A percentile compares a stretch with the other conserved stretches of the same genome.
phyloP scores from a whole-genome alignment of 2,113 vertebrate genomes.

The Macroglossus sobrinus region DNA sequence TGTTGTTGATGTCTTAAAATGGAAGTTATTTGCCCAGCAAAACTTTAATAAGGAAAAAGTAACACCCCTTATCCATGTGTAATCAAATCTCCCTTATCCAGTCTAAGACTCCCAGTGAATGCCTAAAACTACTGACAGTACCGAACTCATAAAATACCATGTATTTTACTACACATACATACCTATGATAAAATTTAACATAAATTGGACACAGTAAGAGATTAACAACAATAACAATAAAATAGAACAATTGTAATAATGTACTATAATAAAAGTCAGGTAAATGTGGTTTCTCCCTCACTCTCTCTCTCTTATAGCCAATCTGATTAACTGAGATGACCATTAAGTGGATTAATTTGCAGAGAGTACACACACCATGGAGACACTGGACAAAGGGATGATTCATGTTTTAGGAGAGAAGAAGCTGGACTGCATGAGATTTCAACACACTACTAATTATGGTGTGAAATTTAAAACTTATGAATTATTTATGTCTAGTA shows the following conservation, averaged over 20 bases:
- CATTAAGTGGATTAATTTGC: not conserved
- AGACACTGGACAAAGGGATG: not conserved
- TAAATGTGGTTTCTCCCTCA: not conserved
- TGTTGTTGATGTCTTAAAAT: not conserved
- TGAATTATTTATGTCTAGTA: not conserved
- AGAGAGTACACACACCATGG: not conserved
- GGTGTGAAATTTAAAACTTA: not conserved
- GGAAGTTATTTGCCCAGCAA: not conserved
- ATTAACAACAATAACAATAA: not conserved
- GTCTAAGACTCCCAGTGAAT: not conserved
- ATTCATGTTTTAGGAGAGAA: not conserved
- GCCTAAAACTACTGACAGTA: not conserved
- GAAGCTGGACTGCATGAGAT: not conserved
- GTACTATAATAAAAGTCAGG: not conserved
- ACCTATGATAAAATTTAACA: not conserved
- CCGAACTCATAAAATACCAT: not conserved
- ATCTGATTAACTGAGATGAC: not conserved
- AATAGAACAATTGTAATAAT: not conserved
- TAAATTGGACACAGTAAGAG: not conserved
- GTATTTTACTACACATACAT: not conserved
- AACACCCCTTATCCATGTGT: not conserved
- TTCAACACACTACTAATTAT: not conserved
- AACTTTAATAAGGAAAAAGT: not conserved
- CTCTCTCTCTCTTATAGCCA: too few species aligned
- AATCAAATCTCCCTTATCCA: not conserved